Evolutionary conservation across 2,888 invertebrate species (phyloP).

Genomic region (Xanthia togata): DNA sequence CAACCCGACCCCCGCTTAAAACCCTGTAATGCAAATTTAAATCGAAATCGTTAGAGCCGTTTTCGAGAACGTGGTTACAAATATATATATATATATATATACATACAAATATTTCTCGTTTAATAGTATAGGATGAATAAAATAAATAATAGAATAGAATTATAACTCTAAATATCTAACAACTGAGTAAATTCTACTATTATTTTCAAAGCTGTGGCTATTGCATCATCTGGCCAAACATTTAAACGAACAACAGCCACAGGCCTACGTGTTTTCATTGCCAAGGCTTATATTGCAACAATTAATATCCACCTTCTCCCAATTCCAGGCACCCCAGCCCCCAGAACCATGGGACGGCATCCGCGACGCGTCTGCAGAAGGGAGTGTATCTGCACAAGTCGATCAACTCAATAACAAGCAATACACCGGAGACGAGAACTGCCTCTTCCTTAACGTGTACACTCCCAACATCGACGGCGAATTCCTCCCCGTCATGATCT

Average conservation of each 20-base stretch:
- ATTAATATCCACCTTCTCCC: not conserved
- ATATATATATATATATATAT: too few species aligned
- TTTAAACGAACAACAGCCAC: not conserved
- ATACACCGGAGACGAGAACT: constrained; percentile 91
- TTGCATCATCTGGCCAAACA: not conserved
- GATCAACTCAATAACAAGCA: constrained; percentile 81
- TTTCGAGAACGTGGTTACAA: too few species aligned
- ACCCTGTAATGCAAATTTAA: too few species aligned
- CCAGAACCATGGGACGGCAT: constrained; percentile 90
- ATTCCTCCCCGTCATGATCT: constrained; percentile 90
- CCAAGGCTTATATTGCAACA: not conserved
- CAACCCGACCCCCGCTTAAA: too few species aligned
- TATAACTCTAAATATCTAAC: not conserved
- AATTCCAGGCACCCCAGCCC: constrained; percentile 90
- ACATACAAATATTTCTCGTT: too few species aligned
- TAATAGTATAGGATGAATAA: too few species aligned
- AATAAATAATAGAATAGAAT: too few species aligned
- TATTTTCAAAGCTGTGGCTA: not conserved
- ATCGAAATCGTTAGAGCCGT: too few species aligned
- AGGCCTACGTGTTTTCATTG: not conserved
- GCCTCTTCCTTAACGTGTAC: constrained; percentile 93
- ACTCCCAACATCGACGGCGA: constrained; percentile 90
- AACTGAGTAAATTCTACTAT: not conserved
- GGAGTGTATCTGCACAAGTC: constrained; percentile 91
- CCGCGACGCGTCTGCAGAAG: constrained; percentile 91